Base-by-base conservation (phyloP, 2,888 invertebrate genomes). In the Leptopilina syphax region DNA sequence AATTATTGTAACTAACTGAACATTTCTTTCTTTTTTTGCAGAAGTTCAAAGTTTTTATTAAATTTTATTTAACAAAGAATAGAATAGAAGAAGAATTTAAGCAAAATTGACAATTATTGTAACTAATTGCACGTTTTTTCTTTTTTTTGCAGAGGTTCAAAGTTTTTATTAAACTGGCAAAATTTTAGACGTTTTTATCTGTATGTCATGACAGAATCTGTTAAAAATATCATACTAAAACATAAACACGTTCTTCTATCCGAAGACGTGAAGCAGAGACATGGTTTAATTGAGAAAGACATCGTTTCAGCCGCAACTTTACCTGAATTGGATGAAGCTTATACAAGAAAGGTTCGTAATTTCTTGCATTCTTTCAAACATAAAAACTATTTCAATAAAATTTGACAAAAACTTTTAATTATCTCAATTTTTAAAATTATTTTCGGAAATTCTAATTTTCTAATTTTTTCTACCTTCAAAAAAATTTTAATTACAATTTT, bases 171-270 rank as follows among this genome's bases (percentile, higher is more conserved):
- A 57, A 96, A 97, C 90, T 98, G 98, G 98, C 96, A 96, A 90
- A 96, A 97, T 91, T 96, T 98, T 92, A 94, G 98, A 18, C 95
- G 98, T 3, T 95, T 97, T 89, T 98, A 98, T 92, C 93, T 98
- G 80, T 98, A 97, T 92, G 95, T 97, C 81, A 98, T 98, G 96
- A 98, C 98, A 0, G 97, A 97, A 91, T 97, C 97, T 91, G 95
- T 98, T 91, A 96, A 97, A 86, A 95, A 95, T 89, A 95, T 98
- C 81, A 96, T 98, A 85, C 94, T 97, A n/a, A 94, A 96, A 77
- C 97, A 98, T 92, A 95, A 96, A 87, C 94, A 95, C 84, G 94
- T 95, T 80, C 92, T 98, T 78, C 93, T 98, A 73, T 95, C 95
- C 27, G 95, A 96, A 66, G 96, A 97, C 68, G 94, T 96, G 24